Evolutionary conservation across 2,113 vertebrate genomes (phyloP).

Genomic region (Chlamydotis undulata): DNA sequence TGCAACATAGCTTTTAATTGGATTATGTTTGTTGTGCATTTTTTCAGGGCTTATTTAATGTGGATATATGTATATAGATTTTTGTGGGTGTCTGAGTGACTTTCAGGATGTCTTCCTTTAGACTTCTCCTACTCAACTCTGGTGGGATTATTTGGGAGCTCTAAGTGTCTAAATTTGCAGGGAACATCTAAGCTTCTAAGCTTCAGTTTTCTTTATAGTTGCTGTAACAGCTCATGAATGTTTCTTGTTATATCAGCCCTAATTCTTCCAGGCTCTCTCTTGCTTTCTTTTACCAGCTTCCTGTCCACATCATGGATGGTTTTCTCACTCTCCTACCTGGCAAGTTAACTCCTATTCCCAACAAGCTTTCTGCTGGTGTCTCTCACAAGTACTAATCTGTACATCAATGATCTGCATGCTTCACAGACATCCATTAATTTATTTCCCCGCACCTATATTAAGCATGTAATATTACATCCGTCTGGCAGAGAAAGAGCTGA

Average conservation of each 20-base stretch:
- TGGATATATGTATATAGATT: neutral
- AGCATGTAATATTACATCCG: slow-evolving; percentile 35
- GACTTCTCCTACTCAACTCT: neutral
- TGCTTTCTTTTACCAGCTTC: neutral
- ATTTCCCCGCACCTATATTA: slow-evolving; percentile 14
- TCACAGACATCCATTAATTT: neutral
- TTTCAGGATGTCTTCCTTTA: neutral
- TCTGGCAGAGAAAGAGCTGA: neutral
- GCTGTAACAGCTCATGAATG: neutral
- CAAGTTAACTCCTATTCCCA: neutral
- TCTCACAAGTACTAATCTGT: neutral
- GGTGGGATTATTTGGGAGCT: neutral
- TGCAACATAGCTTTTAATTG: neutral
- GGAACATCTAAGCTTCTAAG: neutral
- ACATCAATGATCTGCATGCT: neutral
- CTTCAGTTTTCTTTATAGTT: neutral
- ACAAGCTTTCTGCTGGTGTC: neutral
- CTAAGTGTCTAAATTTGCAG: neutral
- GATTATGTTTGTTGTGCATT: slow-evolving; percentile 1
- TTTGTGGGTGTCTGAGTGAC: neutral
- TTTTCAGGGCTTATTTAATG: neutral
- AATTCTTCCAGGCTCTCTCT: neutral
- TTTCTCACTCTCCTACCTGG: neutral
- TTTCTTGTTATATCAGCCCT: neutral
- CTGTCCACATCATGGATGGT: neutral